Conservation (phyloP, 1,140 invertebrate genomes). For the Drosophila watanabei region DNA sequence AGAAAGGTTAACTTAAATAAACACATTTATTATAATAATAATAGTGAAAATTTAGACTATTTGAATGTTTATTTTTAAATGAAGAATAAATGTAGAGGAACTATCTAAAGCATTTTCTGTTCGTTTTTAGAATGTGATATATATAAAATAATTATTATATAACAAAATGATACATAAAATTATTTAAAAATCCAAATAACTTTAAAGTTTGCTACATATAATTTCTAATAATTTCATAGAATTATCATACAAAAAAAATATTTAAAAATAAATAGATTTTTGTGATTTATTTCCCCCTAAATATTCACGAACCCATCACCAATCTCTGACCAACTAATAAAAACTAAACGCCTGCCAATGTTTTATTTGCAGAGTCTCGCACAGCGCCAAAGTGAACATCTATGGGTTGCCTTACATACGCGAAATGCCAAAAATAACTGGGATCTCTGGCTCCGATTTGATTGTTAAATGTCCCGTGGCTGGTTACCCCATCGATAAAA, state of each 20-base stretch:
- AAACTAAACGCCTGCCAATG: slow-evolving; percentile 23
- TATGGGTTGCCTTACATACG: slow-evolving; percentile 96
- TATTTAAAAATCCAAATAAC: too few species aligned
- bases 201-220: too few species aligned
- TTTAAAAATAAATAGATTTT: neutral
- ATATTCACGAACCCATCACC: slow-evolving; percentile 10
- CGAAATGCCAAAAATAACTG: slow-evolving; percentile 95
- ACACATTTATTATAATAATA: too few species aligned
- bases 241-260: neutral
- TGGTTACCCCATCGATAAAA: slow-evolving; percentile 95
- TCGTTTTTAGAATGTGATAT: too few species aligned
- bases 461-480: slow-evolving; percentile 96
- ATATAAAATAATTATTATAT: too few species aligned
- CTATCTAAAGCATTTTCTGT: too few species aligned
- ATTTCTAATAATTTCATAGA: neutral
- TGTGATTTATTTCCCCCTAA: neutral
- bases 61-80: too few species aligned
- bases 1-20: too few species aligned
- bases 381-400: slow-evolving; percentile 95
- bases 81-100: too few species aligned
- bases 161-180: too few species aligned
- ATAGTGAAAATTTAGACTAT: too few species aligned
- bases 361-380: slow-evolving; percentile 87
- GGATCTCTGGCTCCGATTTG: slow-evolving; percentile 94
- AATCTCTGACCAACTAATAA: slow-evolving; percentile 10